Conservation (phyloP, 2,797 vertebrate species). For the Rhynchonycteris naso region DNA sequence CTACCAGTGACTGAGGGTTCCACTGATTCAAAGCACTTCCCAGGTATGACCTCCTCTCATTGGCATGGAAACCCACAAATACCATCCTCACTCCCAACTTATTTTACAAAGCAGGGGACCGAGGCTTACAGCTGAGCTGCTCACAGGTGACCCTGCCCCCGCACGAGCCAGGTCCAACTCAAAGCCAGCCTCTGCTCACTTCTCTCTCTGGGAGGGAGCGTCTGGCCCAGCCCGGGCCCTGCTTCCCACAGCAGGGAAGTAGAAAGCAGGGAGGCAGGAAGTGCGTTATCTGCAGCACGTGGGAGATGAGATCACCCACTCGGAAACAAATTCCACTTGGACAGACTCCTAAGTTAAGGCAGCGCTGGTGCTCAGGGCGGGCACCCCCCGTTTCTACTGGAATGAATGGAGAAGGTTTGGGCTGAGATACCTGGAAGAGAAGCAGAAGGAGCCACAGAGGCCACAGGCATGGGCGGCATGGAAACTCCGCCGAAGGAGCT, state of each 20-base stretch:
- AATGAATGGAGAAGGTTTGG: neutral
- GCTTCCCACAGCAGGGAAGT: neutral
- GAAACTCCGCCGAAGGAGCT: slow-evolving; percentile 98
- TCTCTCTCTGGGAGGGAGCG: neutral
- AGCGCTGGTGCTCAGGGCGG: neutral
- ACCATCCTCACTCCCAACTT: accelerated
- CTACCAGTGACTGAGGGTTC: accelerated
- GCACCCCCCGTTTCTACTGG: accelerated
- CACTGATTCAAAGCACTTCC: neutral
- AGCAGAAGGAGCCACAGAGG: slow-evolving; percentile 97
- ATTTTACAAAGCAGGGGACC: neutral
- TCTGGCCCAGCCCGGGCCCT: neutral
- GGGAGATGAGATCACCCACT: neutral
- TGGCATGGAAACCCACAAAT: accelerated
- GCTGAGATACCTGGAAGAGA: slow-evolving; percentile 94
- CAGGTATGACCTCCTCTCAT: accelerated
- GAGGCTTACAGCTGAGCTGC: too few relatives aligned
- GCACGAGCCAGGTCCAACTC: neutral
- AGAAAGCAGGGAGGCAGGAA: too few relatives aligned
- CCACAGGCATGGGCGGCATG: slow-evolving; percentile 98
- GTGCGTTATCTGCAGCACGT: accelerated
- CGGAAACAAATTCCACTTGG: neutral
- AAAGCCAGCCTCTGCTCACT: neutral
- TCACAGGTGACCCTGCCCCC: neutral
- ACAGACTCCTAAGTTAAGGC: too few relatives aligned